These are phyloP conservation scores for Pemphigus obesinymphae DNA, from an alignment of 1,140 invertebrate genomes.

Conservation along the genomic window DNA sequence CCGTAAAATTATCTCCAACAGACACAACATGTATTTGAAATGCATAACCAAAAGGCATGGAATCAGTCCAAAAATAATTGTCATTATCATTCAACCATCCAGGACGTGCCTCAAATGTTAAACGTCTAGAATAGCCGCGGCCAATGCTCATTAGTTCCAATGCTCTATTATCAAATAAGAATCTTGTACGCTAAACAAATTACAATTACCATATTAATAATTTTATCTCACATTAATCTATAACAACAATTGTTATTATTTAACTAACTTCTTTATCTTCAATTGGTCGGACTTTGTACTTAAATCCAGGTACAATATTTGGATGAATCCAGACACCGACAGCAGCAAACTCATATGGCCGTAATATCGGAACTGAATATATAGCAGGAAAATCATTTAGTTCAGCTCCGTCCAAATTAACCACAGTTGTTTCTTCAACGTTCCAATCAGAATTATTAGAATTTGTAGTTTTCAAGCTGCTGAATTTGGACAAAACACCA, in stretches of 20 bases:
- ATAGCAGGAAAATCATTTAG: slow-evolving; percentile 61
- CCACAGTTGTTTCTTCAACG: slow-evolving; percentile 5
- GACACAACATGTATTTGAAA: slow-evolving; percentile 66
- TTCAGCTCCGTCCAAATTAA: slow-evolving; percentile 56
- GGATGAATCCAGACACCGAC: slow-evolving; percentile 70
- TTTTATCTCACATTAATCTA: too few relatives aligned
- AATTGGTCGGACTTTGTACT: slow-evolving; percentile 66
- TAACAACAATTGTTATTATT: slow-evolving; percentile 43
- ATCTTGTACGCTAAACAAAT: slow-evolving; percentile 47
- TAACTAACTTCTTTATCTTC: slow-evolving; percentile 51
- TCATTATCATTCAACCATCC: slow-evolving; percentile 62
- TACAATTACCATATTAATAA: not conserved
- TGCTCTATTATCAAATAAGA: slow-evolving; percentile 61
- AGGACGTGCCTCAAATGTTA: slow-evolving; percentile 64
- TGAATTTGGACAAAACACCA: not conserved
- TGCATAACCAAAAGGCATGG: slow-evolving; percentile 64
- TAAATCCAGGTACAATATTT: slow-evolving; percentile 66
- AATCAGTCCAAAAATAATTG: slow-evolving; percentile 75
- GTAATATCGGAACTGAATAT: slow-evolving; percentile 59
- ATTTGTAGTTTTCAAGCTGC: not conserved
- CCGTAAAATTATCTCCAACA: slow-evolving; percentile 66
- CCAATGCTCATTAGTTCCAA: slow-evolving; percentile 65
- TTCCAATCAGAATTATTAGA: not conserved
- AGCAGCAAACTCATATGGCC: slow-evolving; percentile 63
- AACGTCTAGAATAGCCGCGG: slow-evolving; percentile 66